These are phyloP conservation scores for Eulithis prunata DNA, from an alignment of 2,888 invertebrate genomes.

Conservation along the genomic window DNA sequence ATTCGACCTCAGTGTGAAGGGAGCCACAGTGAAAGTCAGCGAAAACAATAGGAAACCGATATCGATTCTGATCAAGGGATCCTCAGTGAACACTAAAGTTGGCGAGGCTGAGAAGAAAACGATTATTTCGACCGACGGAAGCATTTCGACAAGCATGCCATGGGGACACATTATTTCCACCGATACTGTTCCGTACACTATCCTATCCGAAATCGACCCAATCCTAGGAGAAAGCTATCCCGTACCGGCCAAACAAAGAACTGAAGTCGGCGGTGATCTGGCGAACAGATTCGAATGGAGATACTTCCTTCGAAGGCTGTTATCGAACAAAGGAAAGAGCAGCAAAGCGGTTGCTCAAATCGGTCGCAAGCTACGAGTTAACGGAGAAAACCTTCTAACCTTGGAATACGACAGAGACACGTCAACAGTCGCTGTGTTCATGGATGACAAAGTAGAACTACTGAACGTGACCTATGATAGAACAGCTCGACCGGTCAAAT, in stretches of 20 bases:
- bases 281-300: constrained; percentile 98
- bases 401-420: constrained; percentile 96
- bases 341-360: constrained; percentile 91
- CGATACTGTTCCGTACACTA: constrained; percentile 95
- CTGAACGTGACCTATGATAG: constrained; percentile 94
- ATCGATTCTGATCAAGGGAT: constrained; percentile 94
- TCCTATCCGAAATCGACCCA: constrained; percentile 94
- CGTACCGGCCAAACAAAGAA: constrained; percentile 94
- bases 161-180: constrained; percentile 96
- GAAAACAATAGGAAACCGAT: constrained; percentile 93
- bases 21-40: constrained; percentile 93
- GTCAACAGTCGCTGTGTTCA: constrained; percentile 93
- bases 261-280: constrained; percentile 94
- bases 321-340: constrained; percentile 85
- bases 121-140: constrained; percentile 91
- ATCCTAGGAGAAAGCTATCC: constrained; percentile 96
- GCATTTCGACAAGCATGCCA: constrained; percentile 91
- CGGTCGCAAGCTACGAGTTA: constrained; percentile 93
- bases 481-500: constrained; percentile 92
- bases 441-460: constrained; percentile 93
- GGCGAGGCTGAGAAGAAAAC: constrained; percentile 93
- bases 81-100: constrained; percentile 91
- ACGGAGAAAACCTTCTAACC: constrained; percentile 95
- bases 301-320: constrained; percentile 92
- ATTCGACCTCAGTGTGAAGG: constrained; percentile 95